phyloP scores from a whole-genome alignment of 2,113 vertebrate species.

The Cyprinodon variegatus region DNA sequence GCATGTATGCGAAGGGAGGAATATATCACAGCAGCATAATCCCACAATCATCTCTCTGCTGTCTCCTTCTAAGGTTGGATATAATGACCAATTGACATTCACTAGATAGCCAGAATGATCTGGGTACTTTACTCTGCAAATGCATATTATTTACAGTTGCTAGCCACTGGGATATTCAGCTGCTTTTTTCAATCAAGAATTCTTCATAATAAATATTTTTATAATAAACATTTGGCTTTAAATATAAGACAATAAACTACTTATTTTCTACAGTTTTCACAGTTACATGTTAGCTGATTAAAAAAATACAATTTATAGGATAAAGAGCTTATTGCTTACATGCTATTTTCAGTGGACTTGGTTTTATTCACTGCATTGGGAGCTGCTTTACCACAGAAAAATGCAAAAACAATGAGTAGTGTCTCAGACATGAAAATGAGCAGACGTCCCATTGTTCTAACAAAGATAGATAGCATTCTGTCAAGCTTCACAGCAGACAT shows the following conservation, averaged over 20 bases:
- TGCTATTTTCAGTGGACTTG: constrained; percentile 4
- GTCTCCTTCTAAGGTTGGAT: constrained; percentile 40
- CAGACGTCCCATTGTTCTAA: constrained; percentile 48
- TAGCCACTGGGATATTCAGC: neutral
- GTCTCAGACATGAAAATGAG: constrained; percentile 41
- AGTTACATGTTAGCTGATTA: too few species aligned
- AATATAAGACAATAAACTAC: neutral
- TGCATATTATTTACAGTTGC: constrained; percentile 12
- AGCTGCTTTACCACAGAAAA: constrained; percentile 17
- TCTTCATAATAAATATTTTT: neutral
- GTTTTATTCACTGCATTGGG: neutral
- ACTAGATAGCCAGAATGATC: constrained; percentile 35
- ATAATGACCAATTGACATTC: constrained; percentile 45
- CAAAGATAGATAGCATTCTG: constrained; percentile 63
- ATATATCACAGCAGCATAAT: constrained; percentile 35
- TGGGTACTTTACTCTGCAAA: constrained; percentile 21
- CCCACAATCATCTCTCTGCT: constrained; percentile 57
- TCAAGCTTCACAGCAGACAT: constrained; percentile 39
- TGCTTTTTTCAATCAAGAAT: neutral
- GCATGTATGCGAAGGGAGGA: neutral
- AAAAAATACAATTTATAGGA: neutral
- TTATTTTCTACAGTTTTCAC: neutral
- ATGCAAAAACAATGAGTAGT: constrained; percentile 9
- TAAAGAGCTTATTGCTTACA: constrained; percentile 3
- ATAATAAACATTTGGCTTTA: neutral